Percentiles rank a stretch among this genome's conserved stretches.
Evolutionary conservation across 2,888 invertebrate genomes (phyloP).

Genomic region (Troides oblongomaculatus): DNA sequence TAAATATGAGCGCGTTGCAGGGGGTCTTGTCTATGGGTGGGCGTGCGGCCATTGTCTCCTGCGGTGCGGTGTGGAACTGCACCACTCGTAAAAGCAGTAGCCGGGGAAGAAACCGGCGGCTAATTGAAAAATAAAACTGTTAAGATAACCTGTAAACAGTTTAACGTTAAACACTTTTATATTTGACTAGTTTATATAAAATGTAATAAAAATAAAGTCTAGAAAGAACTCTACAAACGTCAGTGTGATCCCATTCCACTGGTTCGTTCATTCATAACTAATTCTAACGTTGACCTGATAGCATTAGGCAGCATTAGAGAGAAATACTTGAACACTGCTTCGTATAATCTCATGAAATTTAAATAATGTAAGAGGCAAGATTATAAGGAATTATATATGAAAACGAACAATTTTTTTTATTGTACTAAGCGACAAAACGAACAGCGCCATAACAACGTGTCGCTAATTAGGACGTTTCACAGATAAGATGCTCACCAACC

Average conservation of each 20-base stretch:
- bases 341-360: not conserved
- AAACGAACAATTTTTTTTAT: too few relatives aligned
- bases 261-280: conserved; percentile 16
- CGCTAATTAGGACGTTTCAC: too few relatives aligned
- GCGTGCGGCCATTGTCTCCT: conserved; percentile 4
- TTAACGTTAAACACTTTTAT: too few relatives aligned
- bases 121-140: not conserved
- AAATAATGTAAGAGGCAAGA: not conserved
- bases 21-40: conserved; percentile 31
- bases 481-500: too few relatives aligned
- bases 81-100: not conserved
- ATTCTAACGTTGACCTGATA: conserved; percentile 17
- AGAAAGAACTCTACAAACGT: not conserved
- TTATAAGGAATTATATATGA: not conserved
- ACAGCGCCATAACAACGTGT: too few relatives aligned
- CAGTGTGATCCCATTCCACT: conserved; percentile 2
- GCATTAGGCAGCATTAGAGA: not conserved
- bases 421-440: too few relatives aligned
- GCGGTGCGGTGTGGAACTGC: conserved; percentile 7
- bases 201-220: not conserved
- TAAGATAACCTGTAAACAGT: not conserved
- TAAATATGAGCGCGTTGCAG: conserved; percentile 24
- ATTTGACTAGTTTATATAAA: not conserved
- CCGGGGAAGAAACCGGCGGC: not conserved
- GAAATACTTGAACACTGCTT: conserved; percentile 26